Conservation (phyloP, 2,888 invertebrate species). For the Dorcus hopei region DNA sequence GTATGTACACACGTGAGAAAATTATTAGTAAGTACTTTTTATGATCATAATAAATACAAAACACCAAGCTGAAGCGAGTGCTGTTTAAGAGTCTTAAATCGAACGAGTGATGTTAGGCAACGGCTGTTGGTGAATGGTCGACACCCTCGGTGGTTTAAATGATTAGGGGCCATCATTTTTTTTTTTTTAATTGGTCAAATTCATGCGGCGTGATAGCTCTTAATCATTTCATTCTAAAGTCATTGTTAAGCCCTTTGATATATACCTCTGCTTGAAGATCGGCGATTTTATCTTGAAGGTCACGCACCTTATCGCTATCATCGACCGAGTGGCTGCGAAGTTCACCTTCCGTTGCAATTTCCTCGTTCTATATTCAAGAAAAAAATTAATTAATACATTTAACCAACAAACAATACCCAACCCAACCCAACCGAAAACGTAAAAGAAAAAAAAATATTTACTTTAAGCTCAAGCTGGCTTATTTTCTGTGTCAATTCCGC, state of each 20-base stretch:
- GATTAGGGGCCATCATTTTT: too few species aligned
- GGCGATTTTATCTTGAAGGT: conserved; percentile 88
- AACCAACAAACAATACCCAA: too few species aligned
- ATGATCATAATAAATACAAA: neutral
- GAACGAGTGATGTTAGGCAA: neutral
- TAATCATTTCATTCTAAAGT: too few species aligned
- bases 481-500: conserved; percentile 93
- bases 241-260: conserved; percentile 11
- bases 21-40: conserved; percentile 6
- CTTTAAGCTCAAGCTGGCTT: conserved; percentile 89
- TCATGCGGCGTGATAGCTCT: too few species aligned
- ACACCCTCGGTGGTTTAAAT: too few species aligned
- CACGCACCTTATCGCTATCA: conserved; percentile 81
- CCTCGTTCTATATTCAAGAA: conserved; percentile 72
- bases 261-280: conserved; percentile 91
- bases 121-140: neutral
- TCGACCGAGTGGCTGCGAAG: conserved; percentile 77
- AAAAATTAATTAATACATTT: neutral
- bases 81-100: conserved; percentile 1
- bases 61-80: conserved; percentile 15
- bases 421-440: too few species aligned
- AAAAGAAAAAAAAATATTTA: conserved; percentile 38
- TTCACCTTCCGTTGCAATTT: conserved; percentile 90
- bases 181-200: too few species aligned
- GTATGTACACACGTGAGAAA: conserved; percentile 1